Evolutionary conservation across 30 jellyfish, hydroid and myxozoan genomes (phyloP).

Genomic region (Rhopilema esculentum): DNA sequence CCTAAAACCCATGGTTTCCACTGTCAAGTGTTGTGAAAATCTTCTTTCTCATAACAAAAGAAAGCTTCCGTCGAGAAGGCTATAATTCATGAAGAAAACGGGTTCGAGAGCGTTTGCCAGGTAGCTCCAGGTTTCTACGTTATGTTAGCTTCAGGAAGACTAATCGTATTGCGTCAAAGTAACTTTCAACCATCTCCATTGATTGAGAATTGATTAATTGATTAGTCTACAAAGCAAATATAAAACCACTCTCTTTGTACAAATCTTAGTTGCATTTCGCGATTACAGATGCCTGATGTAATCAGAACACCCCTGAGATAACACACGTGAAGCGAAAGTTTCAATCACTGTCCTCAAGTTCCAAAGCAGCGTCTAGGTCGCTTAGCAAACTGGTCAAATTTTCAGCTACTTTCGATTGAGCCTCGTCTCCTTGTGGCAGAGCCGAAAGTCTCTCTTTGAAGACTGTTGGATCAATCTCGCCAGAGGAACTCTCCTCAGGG

Average conservation of each 20-base stretch:
- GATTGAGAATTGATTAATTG: too few relatives aligned
- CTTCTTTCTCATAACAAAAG: too few relatives aligned
- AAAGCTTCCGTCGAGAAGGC: too few relatives aligned
- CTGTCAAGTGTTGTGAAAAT: too few relatives aligned
- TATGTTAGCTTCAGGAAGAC: too few relatives aligned
- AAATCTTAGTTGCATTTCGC: neutral
- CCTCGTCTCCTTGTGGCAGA: neutral
- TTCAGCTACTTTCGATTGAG: neutral
- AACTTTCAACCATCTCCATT: too few relatives aligned
- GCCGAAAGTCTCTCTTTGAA: conserved; percentile 34
- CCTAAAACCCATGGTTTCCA: too few relatives aligned
- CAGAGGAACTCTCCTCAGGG: conserved; percentile 29
- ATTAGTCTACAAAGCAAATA: neutral
- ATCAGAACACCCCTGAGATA: neutral
- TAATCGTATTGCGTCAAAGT: too few relatives aligned
- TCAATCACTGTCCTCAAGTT: conserved; percentile 48
- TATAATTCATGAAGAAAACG: too few relatives aligned
- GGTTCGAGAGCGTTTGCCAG: too few relatives aligned
- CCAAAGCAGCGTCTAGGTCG: conserved; percentile 68
- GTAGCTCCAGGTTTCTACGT: too few relatives aligned
- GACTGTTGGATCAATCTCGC: conserved; percentile 61
- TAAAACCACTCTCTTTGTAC: neutral
- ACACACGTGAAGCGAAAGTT: neutral
- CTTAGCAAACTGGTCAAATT: conserved; percentile 26
- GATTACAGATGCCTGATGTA: neutral